Percentiles rank a stretch among this genome's conserved stretches.
phyloP scores from a whole-genome alignment of 2,113 vertebrate genomes.

The Petroica traversi region DNA sequence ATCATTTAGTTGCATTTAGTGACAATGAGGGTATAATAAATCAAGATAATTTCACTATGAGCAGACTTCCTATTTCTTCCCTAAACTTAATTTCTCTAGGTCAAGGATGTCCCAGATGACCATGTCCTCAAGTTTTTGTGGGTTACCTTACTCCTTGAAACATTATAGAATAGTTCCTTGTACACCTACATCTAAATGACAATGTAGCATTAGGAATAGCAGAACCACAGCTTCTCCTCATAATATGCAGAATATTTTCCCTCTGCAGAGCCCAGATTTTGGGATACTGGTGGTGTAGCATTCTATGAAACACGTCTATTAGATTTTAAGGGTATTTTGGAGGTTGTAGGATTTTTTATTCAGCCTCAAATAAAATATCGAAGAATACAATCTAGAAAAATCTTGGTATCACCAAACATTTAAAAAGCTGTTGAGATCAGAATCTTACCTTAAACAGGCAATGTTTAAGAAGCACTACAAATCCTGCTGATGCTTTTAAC shows the following conservation, averaged over 20 bases:
- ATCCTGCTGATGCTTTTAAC: background rate
- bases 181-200: background rate
- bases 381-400: background rate
- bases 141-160: background rate
- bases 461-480: background rate
- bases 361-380: background rate
- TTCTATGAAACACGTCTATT: background rate
- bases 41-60: background rate
- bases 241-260: background rate
- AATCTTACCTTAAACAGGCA: background rate
- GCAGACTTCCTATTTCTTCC: background rate
- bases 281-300: background rate
- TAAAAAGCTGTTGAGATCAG: background rate
- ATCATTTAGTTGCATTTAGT: background rate
- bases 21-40: constrained; percentile 13
- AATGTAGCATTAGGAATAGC: background rate
- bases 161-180: background rate
- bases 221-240: background rate
- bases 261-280: background rate
- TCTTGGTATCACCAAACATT: background rate
- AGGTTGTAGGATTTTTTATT: background rate
- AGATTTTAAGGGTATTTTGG: background rate
- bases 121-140: background rate
- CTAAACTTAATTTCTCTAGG: background rate
- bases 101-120: background rate